These are phyloP conservation scores for Bombus fervidus DNA, from an alignment of 1,140 invertebrate genomes.

Conservation along the genomic window DNA sequence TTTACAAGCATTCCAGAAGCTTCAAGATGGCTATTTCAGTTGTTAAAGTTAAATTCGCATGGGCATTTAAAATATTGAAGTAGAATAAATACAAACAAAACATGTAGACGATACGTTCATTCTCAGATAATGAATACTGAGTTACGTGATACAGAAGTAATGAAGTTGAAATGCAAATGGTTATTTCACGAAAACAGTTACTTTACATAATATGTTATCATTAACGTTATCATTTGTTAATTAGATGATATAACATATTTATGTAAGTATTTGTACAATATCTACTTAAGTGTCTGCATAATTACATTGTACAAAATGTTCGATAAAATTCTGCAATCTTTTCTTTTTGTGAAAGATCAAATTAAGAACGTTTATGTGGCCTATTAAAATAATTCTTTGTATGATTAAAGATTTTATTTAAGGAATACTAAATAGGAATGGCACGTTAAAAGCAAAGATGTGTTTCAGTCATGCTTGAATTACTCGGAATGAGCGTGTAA, in stretches of 20 bases:
- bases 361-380: background rate
- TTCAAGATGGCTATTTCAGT: background rate
- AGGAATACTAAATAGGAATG: background rate
- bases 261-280: background rate
- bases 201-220: background rate
- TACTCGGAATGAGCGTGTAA: too few species aligned
- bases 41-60: background rate
- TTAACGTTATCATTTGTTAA: too few species aligned
- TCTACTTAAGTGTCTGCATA: background rate
- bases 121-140: background rate
- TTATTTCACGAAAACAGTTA: background rate
- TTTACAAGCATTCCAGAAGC: background rate
- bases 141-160: background rate
- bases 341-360: background rate
- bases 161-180: background rate
- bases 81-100: background rate
- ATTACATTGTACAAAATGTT: background rate
- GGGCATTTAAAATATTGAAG: background rate
- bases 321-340: background rate
- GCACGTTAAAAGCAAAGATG: background rate
- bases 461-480: background rate
- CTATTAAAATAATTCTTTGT: background rate
- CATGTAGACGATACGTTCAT: background rate
- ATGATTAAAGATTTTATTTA: background rate
- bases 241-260: too few species aligned